A percentile compares a stretch with the other conserved stretches of the same genome.
Conservation (phyloP, 2,888 invertebrate species). For the Hybos culiciformis region DNA sequence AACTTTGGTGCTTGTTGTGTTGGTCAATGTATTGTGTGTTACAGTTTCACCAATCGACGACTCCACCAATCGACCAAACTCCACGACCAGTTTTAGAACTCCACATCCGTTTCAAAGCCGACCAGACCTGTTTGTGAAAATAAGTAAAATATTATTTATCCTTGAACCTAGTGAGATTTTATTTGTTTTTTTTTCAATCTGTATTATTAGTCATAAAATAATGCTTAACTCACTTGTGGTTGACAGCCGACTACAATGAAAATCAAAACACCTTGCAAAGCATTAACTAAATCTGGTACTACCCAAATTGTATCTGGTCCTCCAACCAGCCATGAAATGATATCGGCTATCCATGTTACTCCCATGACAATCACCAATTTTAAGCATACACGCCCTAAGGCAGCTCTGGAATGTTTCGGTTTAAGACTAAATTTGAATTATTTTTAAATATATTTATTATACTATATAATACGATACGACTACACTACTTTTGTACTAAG, state of each 20-base stretch:
- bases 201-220: too few relatives aligned
- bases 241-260: slow-evolving; percentile 81
- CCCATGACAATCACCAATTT: slow-evolving; percentile 76
- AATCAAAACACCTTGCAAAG: slow-evolving; percentile 75
- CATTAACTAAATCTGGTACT: slow-evolving; percentile 71
- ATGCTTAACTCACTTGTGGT: slow-evolving; percentile 52
- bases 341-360: slow-evolving; percentile 66
- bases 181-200: too few relatives aligned
- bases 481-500: too few relatives aligned
- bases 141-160: not conserved
- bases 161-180: too few relatives aligned
- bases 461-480: not conserved
- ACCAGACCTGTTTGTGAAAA: slow-evolving; percentile 39
- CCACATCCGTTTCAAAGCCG: slow-evolving; percentile 51
- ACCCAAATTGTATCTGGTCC: slow-evolving; percentile 73
- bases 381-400: slow-evolving; percentile 69
- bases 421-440: slow-evolving; percentile 14
- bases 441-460: slow-evolving; percentile 9
- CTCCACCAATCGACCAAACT: slow-evolving; percentile 60
- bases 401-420: slow-evolving; percentile 45
- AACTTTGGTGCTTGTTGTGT: slow-evolving; percentile 39
- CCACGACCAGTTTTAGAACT: slow-evolving; percentile 43
- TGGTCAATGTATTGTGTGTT: slow-evolving; percentile 52
- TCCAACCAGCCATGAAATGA: slow-evolving; percentile 70
- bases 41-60: slow-evolving; percentile 69